phyloP scores from a whole-genome alignment of 2,113 vertebrate genomes.

The Baryphthengus martii region DNA sequence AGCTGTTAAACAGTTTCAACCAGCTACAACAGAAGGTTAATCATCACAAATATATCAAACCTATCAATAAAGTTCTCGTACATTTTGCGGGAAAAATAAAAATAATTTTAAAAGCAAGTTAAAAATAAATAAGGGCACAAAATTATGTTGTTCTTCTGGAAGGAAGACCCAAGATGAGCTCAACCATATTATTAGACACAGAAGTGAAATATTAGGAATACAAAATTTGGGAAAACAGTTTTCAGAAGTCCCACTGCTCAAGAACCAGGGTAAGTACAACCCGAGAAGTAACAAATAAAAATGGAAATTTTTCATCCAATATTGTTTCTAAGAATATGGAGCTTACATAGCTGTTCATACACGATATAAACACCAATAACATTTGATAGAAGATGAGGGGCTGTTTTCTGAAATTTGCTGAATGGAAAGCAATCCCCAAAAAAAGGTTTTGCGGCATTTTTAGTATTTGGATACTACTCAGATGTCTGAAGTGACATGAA shows the following conservation, averaged over 20 bases:
- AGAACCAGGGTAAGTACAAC: not conserved
- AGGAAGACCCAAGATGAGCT: not conserved
- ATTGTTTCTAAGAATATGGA: not conserved
- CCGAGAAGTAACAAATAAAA: not conserved
- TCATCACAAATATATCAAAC: not conserved
- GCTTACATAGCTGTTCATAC: not conserved
- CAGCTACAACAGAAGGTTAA: not conserved
- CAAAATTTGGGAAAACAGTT: not conserved
- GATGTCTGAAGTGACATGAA: not conserved
- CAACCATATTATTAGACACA: not conserved
- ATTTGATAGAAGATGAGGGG: not conserved
- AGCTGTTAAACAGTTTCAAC: not conserved
- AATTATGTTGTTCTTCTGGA: not conserved
- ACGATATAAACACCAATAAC: fast-evolving
- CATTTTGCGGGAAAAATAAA: fast-evolving
- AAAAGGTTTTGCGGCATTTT: fast-evolving
- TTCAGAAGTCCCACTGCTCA: not conserved
- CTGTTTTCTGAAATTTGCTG: not conserved
- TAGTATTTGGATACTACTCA: not conserved
- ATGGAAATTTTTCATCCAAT: fast-evolving
- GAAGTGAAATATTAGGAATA: not conserved
- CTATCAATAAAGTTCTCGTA: not conserved
- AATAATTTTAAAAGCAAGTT: fast-evolving
- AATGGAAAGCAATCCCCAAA: not conserved
- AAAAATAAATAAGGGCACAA: not conserved